A percentile compares a stretch with the other conserved stretches of the same genome.
Evolutionary conservation across 2,797 vertebrate genomes (phyloP).

Genomic region (Heteromormyrus szaboi): DNA sequence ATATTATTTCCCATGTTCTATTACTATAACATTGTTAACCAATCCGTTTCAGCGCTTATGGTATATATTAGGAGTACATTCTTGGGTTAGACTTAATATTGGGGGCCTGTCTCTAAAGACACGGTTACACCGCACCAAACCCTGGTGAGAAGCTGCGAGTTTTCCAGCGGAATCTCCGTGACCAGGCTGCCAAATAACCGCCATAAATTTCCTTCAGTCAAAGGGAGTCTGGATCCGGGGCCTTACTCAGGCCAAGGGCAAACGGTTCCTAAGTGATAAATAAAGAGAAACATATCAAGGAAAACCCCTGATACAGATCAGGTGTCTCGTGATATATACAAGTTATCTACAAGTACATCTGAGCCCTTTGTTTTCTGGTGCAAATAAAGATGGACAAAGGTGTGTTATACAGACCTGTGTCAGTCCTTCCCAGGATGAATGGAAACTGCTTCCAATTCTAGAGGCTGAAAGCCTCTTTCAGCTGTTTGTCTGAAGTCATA

Average conservation of each 20-base stretch:
- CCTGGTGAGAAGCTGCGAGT: background rate
- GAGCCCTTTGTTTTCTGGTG: background rate
- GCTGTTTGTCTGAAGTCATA: background rate
- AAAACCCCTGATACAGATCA: background rate
- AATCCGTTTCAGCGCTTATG: background rate
- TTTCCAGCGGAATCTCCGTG: background rate
- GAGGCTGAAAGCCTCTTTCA: background rate
- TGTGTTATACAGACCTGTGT: background rate
- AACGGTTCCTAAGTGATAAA: too few species aligned
- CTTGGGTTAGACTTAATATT: background rate
- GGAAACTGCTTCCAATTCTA: background rate
- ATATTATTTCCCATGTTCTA: background rate
- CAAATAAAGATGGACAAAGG: background rate
- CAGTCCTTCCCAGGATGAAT: background rate
- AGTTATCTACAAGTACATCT: background rate
- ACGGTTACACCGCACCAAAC: background rate
- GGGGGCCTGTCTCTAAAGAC: background rate
- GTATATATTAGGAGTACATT: background rate
- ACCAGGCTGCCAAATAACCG: constrained; percentile 6
- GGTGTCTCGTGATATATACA: background rate
- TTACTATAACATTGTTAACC: background rate
- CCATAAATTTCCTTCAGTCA: constrained; percentile 14
- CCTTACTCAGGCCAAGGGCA: background rate
- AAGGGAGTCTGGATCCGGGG: background rate
- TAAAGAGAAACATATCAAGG: background rate